Conservation (phyloP, 1,140 invertebrate genomes). For the Episyrphus balteatus region DNA sequence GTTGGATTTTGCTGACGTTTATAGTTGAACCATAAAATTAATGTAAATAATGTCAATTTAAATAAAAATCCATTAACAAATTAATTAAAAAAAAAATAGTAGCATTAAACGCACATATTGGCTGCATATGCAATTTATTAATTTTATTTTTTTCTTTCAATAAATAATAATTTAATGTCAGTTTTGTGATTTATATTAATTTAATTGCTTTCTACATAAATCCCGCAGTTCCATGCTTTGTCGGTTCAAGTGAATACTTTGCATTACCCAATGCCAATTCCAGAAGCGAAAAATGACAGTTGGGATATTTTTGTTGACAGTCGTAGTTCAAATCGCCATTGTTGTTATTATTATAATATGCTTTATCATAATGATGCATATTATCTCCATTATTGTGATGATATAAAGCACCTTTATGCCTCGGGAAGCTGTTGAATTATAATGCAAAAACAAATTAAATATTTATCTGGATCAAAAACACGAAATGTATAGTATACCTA, state of each 20-base stretch:
- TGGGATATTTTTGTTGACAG: conserved; percentile 46
- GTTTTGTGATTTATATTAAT: too few species aligned
- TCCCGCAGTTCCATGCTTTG: conserved; percentile 13
- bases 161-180: too few species aligned
- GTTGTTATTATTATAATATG: conserved; percentile 23
- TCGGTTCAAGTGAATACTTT: conserved; percentile 42
- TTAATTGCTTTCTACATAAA: too few species aligned
- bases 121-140: too few species aligned
- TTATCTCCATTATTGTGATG: not conserved
- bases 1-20: too few species aligned
- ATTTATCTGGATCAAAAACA: not conserved
- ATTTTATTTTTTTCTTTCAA: too few species aligned
- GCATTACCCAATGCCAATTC: conserved; percentile 50
- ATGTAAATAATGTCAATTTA: too few species aligned
- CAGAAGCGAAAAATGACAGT: conserved; percentile 57
- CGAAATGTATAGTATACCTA: too few species aligned
- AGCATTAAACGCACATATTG: too few species aligned
- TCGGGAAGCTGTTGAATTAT: not conserved
- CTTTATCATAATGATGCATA: conserved; percentile 21
- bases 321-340: conserved; percentile 22
- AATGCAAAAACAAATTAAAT: not conserved
- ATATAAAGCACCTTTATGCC: not conserved
- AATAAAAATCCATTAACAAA: too few species aligned
- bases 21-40: too few species aligned
- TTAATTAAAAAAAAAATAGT: too few species aligned